Conservation (phyloP, 2,888 invertebrate species). For the Cheilosia impressa region DNA sequence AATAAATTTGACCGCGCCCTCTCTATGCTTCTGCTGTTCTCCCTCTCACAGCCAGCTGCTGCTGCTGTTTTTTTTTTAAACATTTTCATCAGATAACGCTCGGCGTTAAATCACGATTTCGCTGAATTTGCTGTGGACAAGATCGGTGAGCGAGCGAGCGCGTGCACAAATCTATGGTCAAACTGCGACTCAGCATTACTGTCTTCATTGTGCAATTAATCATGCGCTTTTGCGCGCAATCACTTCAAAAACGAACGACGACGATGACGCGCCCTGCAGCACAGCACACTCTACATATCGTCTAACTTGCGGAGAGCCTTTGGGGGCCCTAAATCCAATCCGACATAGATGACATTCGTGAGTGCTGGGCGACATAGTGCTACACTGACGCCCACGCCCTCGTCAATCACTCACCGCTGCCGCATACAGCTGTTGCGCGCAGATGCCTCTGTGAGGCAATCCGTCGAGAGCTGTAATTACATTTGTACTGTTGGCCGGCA, state of each 20-base stretch:
- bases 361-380: constrained; percentile 49
- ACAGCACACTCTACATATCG: constrained; percentile 45
- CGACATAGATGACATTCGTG: constrained; percentile 62
- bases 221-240: constrained; percentile 64
- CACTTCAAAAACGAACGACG: constrained; percentile 23
- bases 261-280: constrained; percentile 61
- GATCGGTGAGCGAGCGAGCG: constrained; percentile 35
- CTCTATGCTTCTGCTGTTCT: constrained; percentile 31
- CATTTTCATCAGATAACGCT: constrained; percentile 69
- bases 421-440: not conserved
- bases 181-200: constrained; percentile 61
- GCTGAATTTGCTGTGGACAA: constrained; percentile 62
- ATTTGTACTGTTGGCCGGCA: constrained; percentile 52
- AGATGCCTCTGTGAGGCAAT: constrained; percentile 49
- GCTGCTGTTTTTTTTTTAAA: constrained; percentile 7
- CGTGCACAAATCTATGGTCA: constrained; percentile 55
- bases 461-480: constrained; percentile 68
- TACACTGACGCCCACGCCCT: constrained; percentile 54
- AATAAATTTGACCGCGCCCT: constrained; percentile 64
- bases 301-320: constrained; percentile 45
- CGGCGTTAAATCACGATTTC: constrained; percentile 74
- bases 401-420: constrained; percentile 55
- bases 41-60: constrained; percentile 25
- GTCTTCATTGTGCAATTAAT: constrained; percentile 74
- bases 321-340: constrained; percentile 59